phyloP scores from a whole-genome alignment of 2,113 vertebrate species.

The Cygnus atratus region DNA sequence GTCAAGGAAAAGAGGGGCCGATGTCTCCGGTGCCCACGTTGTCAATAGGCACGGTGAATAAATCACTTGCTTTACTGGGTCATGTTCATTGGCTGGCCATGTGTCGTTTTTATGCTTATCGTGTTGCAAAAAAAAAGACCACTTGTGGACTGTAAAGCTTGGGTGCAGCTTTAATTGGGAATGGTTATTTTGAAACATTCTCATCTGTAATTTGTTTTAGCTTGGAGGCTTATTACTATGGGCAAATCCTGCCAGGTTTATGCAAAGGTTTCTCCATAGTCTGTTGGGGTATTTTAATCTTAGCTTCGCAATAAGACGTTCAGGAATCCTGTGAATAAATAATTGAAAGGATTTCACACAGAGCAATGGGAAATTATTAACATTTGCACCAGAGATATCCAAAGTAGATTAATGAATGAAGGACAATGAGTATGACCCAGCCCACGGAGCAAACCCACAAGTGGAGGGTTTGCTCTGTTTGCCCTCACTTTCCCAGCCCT shows the following conservation, averaged over 20 bases:
- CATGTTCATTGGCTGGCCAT: accelerated
- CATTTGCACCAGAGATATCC: neutral
- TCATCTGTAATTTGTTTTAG: slow-evolving; percentile 28
- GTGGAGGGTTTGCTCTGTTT: neutral
- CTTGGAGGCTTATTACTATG: slow-evolving; percentile 27
- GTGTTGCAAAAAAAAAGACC: neutral
- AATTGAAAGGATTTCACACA: neutral
- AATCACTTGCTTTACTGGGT: neutral
- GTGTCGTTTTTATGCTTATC: neutral
- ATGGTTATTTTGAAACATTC: neutral
- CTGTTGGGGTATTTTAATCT: slow-evolving; percentile 41
- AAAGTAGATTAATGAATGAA: neutral
- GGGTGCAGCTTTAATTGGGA: slow-evolving; percentile 55
- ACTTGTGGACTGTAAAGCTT: neutral
- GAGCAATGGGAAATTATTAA: neutral
- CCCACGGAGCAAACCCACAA: no score
- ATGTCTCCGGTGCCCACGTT: accelerated
- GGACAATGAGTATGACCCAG: neutral
- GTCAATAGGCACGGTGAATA: neutral
- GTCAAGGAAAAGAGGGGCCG: accelerated
- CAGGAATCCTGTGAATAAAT: slow-evolving; percentile 16
- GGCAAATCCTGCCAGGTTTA: slow-evolving; percentile 13
- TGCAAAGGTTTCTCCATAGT: slow-evolving; percentile 22
- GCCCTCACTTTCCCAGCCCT: no score
- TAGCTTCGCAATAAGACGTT: neutral